Evolutionary conservation across 2,888 invertebrate genomes (phyloP).

Genomic region (Drosophila lacicola): DNA sequence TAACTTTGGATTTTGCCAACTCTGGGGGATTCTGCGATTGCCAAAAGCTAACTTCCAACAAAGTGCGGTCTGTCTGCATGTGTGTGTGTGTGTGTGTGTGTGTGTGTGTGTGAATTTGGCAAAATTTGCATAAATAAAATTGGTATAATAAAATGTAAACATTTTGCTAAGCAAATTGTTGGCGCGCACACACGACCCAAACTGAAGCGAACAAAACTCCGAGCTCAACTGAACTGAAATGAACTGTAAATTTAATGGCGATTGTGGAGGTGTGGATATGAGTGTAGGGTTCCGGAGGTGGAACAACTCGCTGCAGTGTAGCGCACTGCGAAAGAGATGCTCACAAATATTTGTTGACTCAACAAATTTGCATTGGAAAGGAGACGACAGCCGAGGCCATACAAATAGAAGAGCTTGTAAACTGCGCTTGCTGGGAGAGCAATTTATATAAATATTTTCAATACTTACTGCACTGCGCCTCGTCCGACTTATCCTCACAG

Average conservation of each 20-base stretch:
- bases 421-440: background rate
- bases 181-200: constrained; percentile 28
- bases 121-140: constrained; percentile 78
- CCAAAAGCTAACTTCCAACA: constrained; percentile 42
- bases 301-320: constrained; percentile 19
- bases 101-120: constrained; percentile 53
- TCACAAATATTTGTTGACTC: constrained; percentile 65
- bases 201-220: constrained; percentile 12
- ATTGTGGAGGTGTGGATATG: background rate
- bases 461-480: constrained; percentile 97
- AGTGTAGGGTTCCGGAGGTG: background rate
- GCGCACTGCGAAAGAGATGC: constrained; percentile 14
- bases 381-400: constrained; percentile 1
- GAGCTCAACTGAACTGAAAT: constrained; percentile 28
- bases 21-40: constrained; percentile 36
- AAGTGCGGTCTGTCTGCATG: constrained; percentile 49
- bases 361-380: constrained; percentile 68
- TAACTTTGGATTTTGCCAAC: constrained; percentile 21
- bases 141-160: constrained; percentile 78
- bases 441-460: constrained; percentile 14
- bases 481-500: constrained; percentile 97
- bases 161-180: constrained; percentile 77
- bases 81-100: constrained; percentile 16
- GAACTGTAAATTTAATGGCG: constrained; percentile 27
- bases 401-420: background rate